Percentiles rank a stretch among this genome's conserved stretches.
These are phyloP conservation scores for Leptatherina wallacei DNA, from an alignment of 2,797 vertebrate species.

Conservation along the genomic window DNA sequence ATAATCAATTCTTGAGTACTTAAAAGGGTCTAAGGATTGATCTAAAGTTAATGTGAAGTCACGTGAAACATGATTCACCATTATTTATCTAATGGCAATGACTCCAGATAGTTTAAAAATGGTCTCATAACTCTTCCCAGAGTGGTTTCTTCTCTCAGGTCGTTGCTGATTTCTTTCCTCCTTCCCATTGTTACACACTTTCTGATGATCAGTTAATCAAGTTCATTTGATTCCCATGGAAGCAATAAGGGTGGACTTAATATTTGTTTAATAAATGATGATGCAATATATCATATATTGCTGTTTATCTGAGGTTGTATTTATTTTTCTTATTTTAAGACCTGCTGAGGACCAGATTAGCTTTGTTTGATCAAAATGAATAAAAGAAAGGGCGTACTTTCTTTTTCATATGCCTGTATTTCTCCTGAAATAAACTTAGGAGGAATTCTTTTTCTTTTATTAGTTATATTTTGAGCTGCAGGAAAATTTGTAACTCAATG, in stretches of 20 bases:
- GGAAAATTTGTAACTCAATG: neutral
- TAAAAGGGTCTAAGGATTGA: neutral
- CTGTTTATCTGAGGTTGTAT: neutral
- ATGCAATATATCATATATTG: neutral
- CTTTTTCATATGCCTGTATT: neutral
- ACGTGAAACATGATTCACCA: neutral
- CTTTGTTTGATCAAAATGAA: neutral
- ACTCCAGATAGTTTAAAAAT: too few species aligned
- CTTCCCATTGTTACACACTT: neutral
- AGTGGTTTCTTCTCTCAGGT: neutral
- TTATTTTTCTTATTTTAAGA: neutral
- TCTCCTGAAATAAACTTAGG: neutral
- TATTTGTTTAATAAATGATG: neutral
- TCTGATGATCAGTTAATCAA: neutral
- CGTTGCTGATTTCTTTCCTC: neutral
- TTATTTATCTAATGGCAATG: too few species aligned
- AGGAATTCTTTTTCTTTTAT: neutral
- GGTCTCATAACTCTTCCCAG: neutral
- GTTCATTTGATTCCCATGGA: neutral
- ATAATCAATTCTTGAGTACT: neutral
- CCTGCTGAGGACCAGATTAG: neutral
- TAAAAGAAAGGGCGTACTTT: neutral
- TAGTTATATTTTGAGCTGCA: neutral
- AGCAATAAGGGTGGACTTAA: neutral
- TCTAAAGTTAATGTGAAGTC: neutral